These are phyloP conservation scores for Coracopsis vasa DNA, from an alignment of 2,113 vertebrate genomes.

Conservation along the genomic window DNA sequence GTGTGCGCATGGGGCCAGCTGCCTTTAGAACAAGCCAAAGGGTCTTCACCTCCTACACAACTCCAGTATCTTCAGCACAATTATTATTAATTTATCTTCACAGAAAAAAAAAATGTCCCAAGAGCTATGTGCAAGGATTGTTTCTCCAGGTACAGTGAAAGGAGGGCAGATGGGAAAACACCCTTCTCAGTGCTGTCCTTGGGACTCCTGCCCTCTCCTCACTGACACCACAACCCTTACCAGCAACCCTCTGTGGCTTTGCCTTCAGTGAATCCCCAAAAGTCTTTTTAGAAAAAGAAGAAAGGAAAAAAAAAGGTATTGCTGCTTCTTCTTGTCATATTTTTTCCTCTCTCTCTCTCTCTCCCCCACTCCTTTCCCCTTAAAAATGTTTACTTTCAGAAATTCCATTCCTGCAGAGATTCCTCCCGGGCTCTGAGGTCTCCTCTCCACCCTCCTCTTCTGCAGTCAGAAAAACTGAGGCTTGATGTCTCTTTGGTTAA, in stretches of 20 bases:
- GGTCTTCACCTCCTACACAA: neutral
- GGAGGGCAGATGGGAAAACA: slow-evolving; percentile 22
- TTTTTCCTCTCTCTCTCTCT: slow-evolving; percentile 20
- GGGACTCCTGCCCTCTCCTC: neutral
- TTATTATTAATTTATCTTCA: neutral
- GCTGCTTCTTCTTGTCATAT: slow-evolving; percentile 57
- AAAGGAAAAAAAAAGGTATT: slow-evolving; percentile 51
- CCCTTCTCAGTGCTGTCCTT: neutral
- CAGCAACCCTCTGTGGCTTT: neutral
- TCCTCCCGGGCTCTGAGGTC: slow-evolving; percentile 53
- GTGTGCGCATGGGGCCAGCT: neutral
- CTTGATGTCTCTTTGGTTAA: slow-evolving; percentile 55
- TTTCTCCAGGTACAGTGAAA: slow-evolving; percentile 44
- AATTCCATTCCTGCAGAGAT: slow-evolving; percentile 63
- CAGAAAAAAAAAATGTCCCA: neutral
- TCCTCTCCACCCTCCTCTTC: slow-evolving; percentile 49
- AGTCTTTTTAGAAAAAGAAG: slow-evolving; percentile 9
- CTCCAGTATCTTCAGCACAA: neutral
- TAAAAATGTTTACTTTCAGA: slow-evolving; percentile 65
- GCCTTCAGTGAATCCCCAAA: slow-evolving; percentile 30
- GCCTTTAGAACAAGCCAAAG: slow-evolving; percentile 1
- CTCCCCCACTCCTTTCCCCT: neutral
- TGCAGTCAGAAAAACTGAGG: slow-evolving; percentile 53
- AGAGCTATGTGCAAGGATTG: slow-evolving; percentile 12
- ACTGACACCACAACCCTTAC: neutral